Conservation (phyloP, 2,113 vertebrate genomes). For the Cairina moschata region DNA sequence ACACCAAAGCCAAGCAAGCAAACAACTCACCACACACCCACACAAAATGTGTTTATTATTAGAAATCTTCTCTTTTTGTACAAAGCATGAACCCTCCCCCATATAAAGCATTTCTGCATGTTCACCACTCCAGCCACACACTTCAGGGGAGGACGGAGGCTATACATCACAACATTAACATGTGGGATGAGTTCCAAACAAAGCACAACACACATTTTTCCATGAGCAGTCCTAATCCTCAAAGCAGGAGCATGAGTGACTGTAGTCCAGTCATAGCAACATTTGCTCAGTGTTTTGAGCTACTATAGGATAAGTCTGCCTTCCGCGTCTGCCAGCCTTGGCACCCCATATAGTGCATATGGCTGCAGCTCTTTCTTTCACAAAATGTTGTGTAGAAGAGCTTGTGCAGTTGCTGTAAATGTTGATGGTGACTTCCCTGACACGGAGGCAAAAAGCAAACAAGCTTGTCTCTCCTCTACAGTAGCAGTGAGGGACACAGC, state of each 20-base stretch:
- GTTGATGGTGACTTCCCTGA: not conserved
- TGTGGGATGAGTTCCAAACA: not conserved
- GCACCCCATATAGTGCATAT: not conserved
- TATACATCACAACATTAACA: conserved; percentile 37
- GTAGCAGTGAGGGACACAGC: not conserved
- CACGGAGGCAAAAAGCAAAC: not conserved
- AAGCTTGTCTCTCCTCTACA: not conserved
- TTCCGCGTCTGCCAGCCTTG: not conserved
- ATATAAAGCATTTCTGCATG: conserved; percentile 33
- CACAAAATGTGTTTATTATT: conserved; percentile 64
- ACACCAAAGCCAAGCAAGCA: conserved; percentile 27
- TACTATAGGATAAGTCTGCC: not conserved
- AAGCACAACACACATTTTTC: conserved; percentile 49
- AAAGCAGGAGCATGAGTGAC: not conserved
- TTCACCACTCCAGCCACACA: conserved; percentile 32
- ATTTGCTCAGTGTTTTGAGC: not conserved
- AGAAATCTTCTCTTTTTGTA: conserved; percentile 14
- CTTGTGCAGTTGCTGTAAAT: not conserved
- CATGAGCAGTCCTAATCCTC: conserved; percentile 21
- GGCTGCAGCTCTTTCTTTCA: not conserved
- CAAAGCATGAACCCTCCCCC: conserved; percentile 14
- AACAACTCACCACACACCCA: conserved; percentile 52
- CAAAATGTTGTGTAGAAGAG: not conserved
- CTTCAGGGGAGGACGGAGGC: conserved; percentile 2
- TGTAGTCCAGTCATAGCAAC: not conserved